Conservation (phyloP, 2,797 vertebrate genomes). For the Anabas testudineus region DNA sequence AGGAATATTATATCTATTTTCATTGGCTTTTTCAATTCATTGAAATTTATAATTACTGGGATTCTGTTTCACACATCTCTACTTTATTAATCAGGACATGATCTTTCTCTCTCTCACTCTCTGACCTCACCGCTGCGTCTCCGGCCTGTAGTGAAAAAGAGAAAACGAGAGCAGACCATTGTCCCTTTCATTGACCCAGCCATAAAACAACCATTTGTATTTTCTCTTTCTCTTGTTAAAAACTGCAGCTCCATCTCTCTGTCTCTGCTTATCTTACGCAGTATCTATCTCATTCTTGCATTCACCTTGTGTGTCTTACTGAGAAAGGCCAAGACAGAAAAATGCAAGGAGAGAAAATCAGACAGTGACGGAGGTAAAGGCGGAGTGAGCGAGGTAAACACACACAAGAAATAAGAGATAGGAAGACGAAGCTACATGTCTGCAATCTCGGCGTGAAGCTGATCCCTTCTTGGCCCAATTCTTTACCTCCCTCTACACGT, state of each 20-base stretch:
- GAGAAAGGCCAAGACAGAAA: conserved; percentile 40
- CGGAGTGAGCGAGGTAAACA: conserved; percentile 58
- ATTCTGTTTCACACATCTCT: no score
- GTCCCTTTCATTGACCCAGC: conserved; percentile 45
- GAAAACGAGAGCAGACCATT: conserved; percentile 39
- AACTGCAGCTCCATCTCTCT: conserved; percentile 26
- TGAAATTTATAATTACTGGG: no score
- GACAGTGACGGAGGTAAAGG: conserved; percentile 61
- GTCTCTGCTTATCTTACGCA: conserved; percentile 44
- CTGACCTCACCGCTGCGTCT: conserved; percentile 42
- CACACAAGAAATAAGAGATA: conserved; percentile 56
- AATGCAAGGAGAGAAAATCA: conserved; percentile 29
- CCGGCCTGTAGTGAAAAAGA: conserved; percentile 31
- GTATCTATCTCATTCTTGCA: conserved; percentile 29
- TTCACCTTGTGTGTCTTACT: conserved; percentile 1
- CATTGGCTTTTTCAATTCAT: no score
- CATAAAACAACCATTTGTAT: conserved; percentile 56
- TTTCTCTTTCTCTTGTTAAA: conserved; percentile 37
- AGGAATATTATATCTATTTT: no score
- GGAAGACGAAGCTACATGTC: conserved; percentile 43
- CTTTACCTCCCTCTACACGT: conserved; percentile 62
- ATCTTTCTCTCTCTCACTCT: conserved; percentile 15
- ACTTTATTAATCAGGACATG: conserved; percentile 30
- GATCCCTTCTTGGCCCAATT: conserved; percentile 79
- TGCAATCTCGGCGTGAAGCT: conserved; percentile 69